Percentiles rank a stretch among this genome's conserved stretches.
Evolutionary conservation across 2,888 invertebrate species (phyloP).

Genomic region (Eristalinus sepulchralis): DNA sequence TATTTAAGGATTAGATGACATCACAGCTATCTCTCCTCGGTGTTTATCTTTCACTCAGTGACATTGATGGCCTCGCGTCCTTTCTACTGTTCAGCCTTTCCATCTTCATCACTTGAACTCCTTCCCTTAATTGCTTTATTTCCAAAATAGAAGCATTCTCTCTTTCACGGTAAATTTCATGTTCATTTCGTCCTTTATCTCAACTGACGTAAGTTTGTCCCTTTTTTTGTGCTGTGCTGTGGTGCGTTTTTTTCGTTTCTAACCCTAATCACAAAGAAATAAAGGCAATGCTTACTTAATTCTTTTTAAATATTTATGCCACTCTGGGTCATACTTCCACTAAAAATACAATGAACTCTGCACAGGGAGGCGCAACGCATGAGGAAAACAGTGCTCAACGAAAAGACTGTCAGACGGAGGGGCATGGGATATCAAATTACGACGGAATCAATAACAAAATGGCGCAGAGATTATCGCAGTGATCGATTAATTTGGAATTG

Average conservation of each 20-base stretch:
- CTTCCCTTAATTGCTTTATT: background rate
- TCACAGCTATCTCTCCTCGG: too few species aligned
- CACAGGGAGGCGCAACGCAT: background rate
- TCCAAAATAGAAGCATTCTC: background rate
- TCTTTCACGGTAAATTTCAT: background rate
- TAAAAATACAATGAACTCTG: background rate
- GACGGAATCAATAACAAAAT: slow-evolving; percentile 23
- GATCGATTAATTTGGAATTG: background rate
- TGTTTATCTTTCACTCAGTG: too few species aligned
- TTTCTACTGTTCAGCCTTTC: background rate
- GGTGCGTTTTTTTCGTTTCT: background rate
- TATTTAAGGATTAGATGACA: too few species aligned
- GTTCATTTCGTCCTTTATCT: slow-evolving; percentile 34
- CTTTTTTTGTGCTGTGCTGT: background rate
- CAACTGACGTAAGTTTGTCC: slow-evolving; percentile 31
- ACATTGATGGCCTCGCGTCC: too few species aligned
- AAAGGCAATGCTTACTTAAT: slow-evolving; percentile 38
- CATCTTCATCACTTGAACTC: background rate
- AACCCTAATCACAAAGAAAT: slow-evolving; percentile 33
- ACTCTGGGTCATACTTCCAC: slow-evolving; percentile 24
- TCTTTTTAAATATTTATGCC: slow-evolving; percentile 49
- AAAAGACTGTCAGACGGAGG: background rate
- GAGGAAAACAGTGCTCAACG: background rate
- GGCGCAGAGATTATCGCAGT: background rate
- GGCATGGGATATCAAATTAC: background rate